Base-by-base conservation (phyloP, 2,113 vertebrate species). In the Pitta sordida region DNA sequence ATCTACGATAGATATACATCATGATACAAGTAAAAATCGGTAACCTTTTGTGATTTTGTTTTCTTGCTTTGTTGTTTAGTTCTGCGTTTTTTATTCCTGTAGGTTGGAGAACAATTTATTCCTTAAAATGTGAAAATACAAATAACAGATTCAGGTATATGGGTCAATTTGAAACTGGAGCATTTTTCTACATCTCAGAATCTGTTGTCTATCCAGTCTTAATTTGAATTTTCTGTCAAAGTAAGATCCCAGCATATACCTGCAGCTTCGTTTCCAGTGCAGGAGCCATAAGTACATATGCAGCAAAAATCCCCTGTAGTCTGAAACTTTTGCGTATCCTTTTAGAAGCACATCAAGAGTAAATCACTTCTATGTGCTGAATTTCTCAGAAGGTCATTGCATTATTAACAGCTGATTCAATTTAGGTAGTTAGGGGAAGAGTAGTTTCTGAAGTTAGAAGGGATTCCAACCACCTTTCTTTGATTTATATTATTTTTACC, bases 351-450 rank as follows among this genome's bases (percentile, higher is more conserved):
- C 46, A 89, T 18, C 7, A 19, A 84, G 76, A 93, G 82, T 94
- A 94, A 96, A 96, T 96, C 71, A 91, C 26, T 85, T 93, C 88
- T 86, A 79, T 39, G 39, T 46, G 56, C 39, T 94, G 29, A 89
- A 63, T 83, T 18, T 87, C 90, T 96, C 75, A 56, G 48, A 62
- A 83, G 6, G 10, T 96, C 88, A 83, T 10, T 94, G 60, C 52
- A 76, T 94, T 96, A 93, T 95, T 96, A 95, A 96, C 67, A 88
- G 73, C 44, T 94, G 62, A 91, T 93, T 93, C 77, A 78, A 37
- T 93, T 93, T 83, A 90, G 37, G 49, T 96, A 52, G 55, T 85
- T 94, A 92, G 78, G 94, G 36, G 65, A 94, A 63, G 62, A 95
- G 88, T 21, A 29, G 22, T 94, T 95, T 94, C 82, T 92, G 81